Base-by-base conservation (phyloP, 2,888 invertebrate genomes). In the Agrotis clavis region DNA sequence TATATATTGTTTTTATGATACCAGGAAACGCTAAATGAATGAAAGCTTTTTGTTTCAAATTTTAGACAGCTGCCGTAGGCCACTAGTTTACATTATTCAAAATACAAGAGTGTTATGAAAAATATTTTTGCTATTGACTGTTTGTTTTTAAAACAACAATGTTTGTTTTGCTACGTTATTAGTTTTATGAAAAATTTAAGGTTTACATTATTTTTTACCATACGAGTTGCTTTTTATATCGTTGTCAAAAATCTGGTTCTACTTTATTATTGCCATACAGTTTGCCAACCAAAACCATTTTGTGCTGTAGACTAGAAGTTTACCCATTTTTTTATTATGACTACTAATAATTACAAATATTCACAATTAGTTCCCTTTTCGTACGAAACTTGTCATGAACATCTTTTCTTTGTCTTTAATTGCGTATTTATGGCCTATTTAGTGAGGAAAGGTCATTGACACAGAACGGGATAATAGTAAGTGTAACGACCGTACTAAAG, bases 371-470 rank as follows among this genome's bases (percentile, higher is more conserved):
- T 18, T n/a, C 48, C 14, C 7, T 30, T 50, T 45, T 74, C 19
- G 25, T 25, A 51, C 21, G 13, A 18, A 35, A 77, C 2, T 21
- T 47, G 45, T 57, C n/a, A 51, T 4, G 4, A 35, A 45, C 48
- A 77, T 50, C 1, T 41, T 41, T 11, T 41, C 41, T 41, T 41
- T 18, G 45, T 35, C 45, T 47, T 50, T 67, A 19, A 76, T 65
- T 65, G 25, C 41, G 51, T 59, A 41, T 41, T 67, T 50, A 56
- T 50, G 13, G 18, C 30, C 54, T 66, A 19, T 66, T 9, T 45
- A n/a, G 76, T 13, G n/a, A 56, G 9, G 19, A 56, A 9, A 50
- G 77, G 67, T 18, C 54, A 68, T 68, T 56, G 56, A 66, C 48
- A 68, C 21, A 25, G 16, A 63, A 59, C 48, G 14, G 21, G n/a